Evolutionary conservation across 2,888 invertebrate species (phyloP), one percentile per base, ranked within the genome.

Genomic region (Andrena bicolor): DNA sequence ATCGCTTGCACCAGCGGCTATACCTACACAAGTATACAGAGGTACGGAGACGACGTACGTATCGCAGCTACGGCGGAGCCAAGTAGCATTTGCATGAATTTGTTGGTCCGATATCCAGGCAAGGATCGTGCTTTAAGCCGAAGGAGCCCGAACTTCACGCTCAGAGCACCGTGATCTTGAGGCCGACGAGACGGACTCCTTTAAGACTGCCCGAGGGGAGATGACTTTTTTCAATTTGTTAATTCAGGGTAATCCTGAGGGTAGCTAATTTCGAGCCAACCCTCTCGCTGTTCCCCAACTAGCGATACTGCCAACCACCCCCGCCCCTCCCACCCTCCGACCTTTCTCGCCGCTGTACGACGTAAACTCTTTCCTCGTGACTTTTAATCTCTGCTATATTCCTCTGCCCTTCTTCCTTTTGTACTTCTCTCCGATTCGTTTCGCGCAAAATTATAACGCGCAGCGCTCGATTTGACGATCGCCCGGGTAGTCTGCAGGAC

Each of bases 221-320:
- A 83, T 85, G 89, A 87, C 88, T 91, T 92, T 90, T 93, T 92
- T 93, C 92, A 93, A 93, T 93, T 92, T 92, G 91, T 93, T 92
- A 92, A 93, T 92, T 92, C 92, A 90, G 86, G 88, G 90, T 91
- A 92, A 93, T 93, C 90, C 89, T 88, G 86, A 90, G 91, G 91
- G 90, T 88, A 89, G 92, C 92, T 93, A 93, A 93, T 93, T 93
- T 89, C 90, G 83, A 90, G 80, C 85, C 64, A 88, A 76, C 88
- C 80, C 83, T 88, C 83, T 73, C 68, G 23, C 58, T 49, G 61
- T 56, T 82, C 73, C 66, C 60, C 74, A 76, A 72, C 60, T 30
- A 28, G 70, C 83, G 65, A 70, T 64, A 73, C 79, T 84, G 66
- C 69, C 53, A 76, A 49, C 66, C 41, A 3, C 41, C 13, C 66